Conservation (phyloP, 2,888 invertebrate genomes). For the Achlya flavicornis region DNA sequence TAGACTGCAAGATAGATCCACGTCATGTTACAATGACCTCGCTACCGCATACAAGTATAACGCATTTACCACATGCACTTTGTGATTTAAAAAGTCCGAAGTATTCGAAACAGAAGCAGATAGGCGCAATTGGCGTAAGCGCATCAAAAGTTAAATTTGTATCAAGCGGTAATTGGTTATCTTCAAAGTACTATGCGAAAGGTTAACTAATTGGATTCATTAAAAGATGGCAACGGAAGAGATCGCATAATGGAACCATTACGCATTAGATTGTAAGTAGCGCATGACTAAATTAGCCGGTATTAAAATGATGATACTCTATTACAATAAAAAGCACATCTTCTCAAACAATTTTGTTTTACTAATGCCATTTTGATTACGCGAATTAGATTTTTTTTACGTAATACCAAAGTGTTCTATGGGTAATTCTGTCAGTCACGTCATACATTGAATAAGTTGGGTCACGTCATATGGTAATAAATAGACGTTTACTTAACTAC, state of each 20-base stretch:
- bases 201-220: slow-evolving; percentile 34
- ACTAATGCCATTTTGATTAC: slow-evolving; percentile 79
- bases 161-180: not conserved
- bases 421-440: slow-evolving; percentile 55
- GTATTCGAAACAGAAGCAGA: not conserved
- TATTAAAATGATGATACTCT: slow-evolving; percentile 46
- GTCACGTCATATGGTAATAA: slow-evolving; percentile 49
- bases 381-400: slow-evolving; percentile 69
- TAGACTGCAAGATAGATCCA: slow-evolving; percentile 48
- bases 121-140: not conserved
- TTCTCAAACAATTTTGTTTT: slow-evolving; percentile 52
- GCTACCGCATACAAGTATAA: slow-evolving; percentile 39
- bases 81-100: not conserved
- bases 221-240: slow-evolving; percentile 24
- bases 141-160: not conserved
- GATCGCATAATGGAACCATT: slow-evolving; percentile 21
- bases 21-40: slow-evolving; percentile 48
- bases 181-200: slow-evolving; percentile 11
- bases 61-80: slow-evolving; percentile 41
- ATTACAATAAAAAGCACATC: slow-evolving; percentile 44
- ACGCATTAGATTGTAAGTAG: slow-evolving; percentile 35
- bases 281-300: slow-evolving; percentile 56
- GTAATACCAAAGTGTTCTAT: slow-evolving; percentile 44
- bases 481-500: slow-evolving; percentile 54
- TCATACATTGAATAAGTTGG: slow-evolving; percentile 39